Percentiles rank a stretch among this genome's conserved stretches.
Conservation (phyloP, 2,113 vertebrate genomes). For the Okapia johnstoni region DNA sequence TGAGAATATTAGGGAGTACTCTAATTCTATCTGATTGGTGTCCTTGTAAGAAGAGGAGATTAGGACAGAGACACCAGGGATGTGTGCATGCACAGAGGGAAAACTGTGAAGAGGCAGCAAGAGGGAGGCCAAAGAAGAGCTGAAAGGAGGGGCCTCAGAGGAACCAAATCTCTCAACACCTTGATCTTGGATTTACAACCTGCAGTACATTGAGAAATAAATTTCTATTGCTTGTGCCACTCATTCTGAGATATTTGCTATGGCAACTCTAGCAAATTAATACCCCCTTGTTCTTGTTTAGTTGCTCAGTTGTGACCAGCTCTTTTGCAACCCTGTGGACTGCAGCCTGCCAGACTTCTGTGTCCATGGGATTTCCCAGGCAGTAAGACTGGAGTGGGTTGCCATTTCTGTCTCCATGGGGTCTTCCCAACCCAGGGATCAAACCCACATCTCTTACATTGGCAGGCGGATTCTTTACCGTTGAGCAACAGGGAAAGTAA, state of each 20-base stretch:
- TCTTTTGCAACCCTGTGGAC: neutral
- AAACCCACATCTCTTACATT: neutral
- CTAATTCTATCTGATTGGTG: neutral
- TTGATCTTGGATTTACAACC: neutral
- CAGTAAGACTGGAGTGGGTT: neutral
- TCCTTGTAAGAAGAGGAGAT: neutral
- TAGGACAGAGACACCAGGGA: neutral
- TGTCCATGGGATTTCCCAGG: neutral
- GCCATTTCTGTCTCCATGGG: rapidly evolving
- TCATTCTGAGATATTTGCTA: neutral
- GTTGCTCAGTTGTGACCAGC: rapidly evolving
- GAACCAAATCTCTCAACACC: neutral
- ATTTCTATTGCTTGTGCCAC: neutral
- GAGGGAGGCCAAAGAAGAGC: neutral
- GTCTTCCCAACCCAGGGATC: neutral
- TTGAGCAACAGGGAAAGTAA: neutral
- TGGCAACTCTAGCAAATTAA: neutral
- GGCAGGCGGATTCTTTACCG: neutral
- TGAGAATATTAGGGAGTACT: no score
- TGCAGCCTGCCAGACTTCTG: neutral
- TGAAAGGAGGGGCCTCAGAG: neutral
- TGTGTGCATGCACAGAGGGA: rapidly evolving
- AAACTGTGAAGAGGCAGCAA: neutral
- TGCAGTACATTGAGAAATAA: neutral
- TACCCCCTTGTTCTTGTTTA: neutral